A percentile compares a stretch with the other conserved stretches of the same genome.
phyloP scores from a whole-genome alignment of 2,888 invertebrate species.

The Rhagonycha fulva region DNA sequence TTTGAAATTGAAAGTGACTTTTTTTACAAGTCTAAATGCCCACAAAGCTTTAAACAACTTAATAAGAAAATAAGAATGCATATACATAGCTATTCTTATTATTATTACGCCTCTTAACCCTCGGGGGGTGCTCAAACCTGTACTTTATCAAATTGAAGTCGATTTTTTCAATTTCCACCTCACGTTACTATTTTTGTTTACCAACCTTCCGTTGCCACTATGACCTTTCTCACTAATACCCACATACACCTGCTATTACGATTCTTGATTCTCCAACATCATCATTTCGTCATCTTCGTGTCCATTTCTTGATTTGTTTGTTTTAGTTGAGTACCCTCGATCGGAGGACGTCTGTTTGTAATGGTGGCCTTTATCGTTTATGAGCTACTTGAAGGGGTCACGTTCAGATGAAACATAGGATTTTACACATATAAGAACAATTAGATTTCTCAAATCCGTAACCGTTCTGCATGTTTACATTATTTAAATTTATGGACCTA shows the following conservation, averaged over 20 bases:
- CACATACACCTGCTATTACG: neutral
- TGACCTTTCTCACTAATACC: neutral
- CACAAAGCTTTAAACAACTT: neutral
- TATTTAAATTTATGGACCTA: conserved; percentile 11
- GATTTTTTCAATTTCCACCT: neutral
- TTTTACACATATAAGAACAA: too few relatives aligned
- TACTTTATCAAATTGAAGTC: neutral
- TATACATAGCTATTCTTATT: neutral
- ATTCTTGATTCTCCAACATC: neutral
- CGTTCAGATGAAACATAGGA: neutral
- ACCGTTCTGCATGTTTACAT: conserved; percentile 4
- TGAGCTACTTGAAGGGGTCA: neutral
- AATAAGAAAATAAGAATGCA: neutral
- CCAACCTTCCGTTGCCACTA: neutral
- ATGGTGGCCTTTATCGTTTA: neutral
- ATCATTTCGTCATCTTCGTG: neutral
- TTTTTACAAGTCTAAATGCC: neutral
- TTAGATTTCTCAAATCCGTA: neutral
- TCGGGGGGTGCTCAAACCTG: neutral
- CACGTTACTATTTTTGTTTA: neutral
- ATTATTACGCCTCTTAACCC: neutral
- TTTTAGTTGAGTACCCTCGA: neutral
- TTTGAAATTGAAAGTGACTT: neutral
- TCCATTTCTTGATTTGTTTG: neutral
- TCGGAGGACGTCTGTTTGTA: neutral